phyloP scores from a whole-genome alignment of 2,888 invertebrate species.

The Scaptomyza caliginosa region DNA sequence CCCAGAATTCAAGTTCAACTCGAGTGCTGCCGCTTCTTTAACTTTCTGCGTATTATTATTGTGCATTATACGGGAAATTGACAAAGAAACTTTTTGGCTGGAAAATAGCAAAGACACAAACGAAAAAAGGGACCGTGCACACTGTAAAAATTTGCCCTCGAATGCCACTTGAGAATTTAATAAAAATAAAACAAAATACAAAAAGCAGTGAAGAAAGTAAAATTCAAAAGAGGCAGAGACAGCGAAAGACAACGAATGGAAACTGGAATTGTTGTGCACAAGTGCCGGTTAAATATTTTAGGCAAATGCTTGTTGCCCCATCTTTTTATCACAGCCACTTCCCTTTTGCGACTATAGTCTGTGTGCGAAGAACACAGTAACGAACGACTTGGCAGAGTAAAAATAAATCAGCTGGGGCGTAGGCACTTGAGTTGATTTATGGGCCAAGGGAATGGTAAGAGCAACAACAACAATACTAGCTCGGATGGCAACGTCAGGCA shows the following conservation, averaged over 20 bases:
- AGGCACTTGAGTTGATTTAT: slow-evolving; percentile 79
- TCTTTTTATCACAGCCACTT: background rate
- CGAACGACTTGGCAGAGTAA: slow-evolving; percentile 55
- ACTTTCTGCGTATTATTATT: slow-evolving; percentile 57
- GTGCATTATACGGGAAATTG: slow-evolving; percentile 76
- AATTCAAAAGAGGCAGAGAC: slow-evolving; percentile 3
- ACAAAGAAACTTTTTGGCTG: slow-evolving; percentile 72
- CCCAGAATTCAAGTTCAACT: slow-evolving; percentile 60
- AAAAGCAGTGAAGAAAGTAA: slow-evolving; percentile 3
- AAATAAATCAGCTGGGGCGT: slow-evolving; percentile 79
- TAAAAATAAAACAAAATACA: slow-evolving; percentile 59
- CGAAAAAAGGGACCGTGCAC: slow-evolving; percentile 14
- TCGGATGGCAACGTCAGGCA: slow-evolving; percentile 35
- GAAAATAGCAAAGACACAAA: slow-evolving; percentile 63
- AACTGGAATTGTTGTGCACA: slow-evolving; percentile 74
- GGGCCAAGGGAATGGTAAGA: slow-evolving; percentile 55
- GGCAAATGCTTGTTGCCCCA: slow-evolving; percentile 59
- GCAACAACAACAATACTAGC: slow-evolving; percentile 1
- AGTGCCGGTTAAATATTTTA: slow-evolving; percentile 78
- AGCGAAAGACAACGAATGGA: slow-evolving; percentile 42
- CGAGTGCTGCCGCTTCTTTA: slow-evolving; percentile 57
- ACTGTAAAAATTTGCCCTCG: slow-evolving; percentile 57
- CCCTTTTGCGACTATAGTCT: background rate
- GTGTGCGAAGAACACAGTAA: slow-evolving; percentile 3
- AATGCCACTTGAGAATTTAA: slow-evolving; percentile 80